Evolutionary conservation across 1,140 invertebrate genomes (phyloP), one percentile per base, ranked within the genome.

Genomic region (Sitobion miscanthi): DNA sequence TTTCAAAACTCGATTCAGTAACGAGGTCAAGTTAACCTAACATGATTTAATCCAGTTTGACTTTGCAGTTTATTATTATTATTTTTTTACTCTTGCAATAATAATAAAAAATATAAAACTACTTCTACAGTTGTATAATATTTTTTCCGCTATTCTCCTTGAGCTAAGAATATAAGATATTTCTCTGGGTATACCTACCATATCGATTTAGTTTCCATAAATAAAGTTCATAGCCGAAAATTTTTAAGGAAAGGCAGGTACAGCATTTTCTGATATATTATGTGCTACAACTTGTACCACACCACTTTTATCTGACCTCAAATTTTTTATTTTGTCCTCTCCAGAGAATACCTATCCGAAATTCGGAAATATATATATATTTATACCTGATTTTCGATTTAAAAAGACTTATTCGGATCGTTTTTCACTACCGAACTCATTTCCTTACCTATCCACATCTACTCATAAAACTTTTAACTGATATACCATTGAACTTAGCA

Each of bases 191-290:
- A 42, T 42, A 57, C 0, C 25, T n/a, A 35, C 38, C 25, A 20
- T 62, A 62, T 90, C 54, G 23, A 62, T 90, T 45, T 23, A 45
- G 23, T 90, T 62, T 62, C 54, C 88, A 62, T 90, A 62, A 90
- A 62, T 90, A 90, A 90, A 90, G 42, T 90, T 90, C 89, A 45
- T 69, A 89, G 52, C 62, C 54, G 25, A 90, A 69, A 30, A n/a
- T 90, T 90, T 62, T 62, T 47, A 7, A 69, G 42, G 1, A 69
- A 69, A 90, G 25, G 52, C 42, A 52, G 49, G 30, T n/a, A 30
- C 5, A 8, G 9, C 42, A 69, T 45, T 45, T 90, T n/a, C 57
- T 21, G 14, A 89, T 42, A 69, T 90, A 90, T 69, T 90, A 90
- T 90, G 25, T 90, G 38, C 5, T 45, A 90, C 38, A 90, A 47